A percentile compares a stretch with the other conserved stretches of the same genome.
Evolutionary conservation across 2,113 vertebrate genomes (phyloP).

Genomic region (Nothoprocta pentlandii): DNA sequence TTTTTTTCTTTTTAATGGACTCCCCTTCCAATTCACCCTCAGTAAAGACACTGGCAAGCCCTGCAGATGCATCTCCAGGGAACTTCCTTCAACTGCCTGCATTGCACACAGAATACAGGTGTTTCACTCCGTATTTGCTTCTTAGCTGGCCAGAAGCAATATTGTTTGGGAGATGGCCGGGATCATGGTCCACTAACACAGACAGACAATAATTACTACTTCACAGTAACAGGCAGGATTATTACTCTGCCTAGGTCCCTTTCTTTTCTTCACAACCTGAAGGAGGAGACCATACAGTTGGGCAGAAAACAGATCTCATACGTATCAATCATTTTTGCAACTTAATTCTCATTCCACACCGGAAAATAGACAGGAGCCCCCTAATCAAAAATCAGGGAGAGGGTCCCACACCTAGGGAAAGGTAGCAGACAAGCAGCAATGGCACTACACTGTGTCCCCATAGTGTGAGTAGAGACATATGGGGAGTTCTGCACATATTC

Average conservation of each 20-base stretch:
- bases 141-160: slow-evolving; percentile 27
- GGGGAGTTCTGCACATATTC: not conserved
- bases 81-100: not conserved
- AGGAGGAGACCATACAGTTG: not conserved
- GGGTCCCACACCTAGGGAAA: not conserved
- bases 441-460: not conserved
- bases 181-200: rapidly evolving
- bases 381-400: not conserved
- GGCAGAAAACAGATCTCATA: not conserved
- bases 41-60: slow-evolving; percentile 49
- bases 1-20: slow-evolving; percentile 73
- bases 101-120: slow-evolving; percentile 47
- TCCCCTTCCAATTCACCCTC: slow-evolving; percentile 59
- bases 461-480: not conserved
- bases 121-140: not conserved
- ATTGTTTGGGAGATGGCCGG: not conserved
- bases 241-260: not conserved
- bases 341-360: not conserved
- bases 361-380: not conserved
- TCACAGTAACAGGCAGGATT: not conserved
- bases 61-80: slow-evolving; percentile 43
- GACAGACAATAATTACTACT: not conserved
- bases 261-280: not conserved
- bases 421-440: not conserved
- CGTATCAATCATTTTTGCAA: not conserved